Base-by-base conservation (phyloP, 2,888 invertebrate genomes). In the Ethmia dodecea region DNA sequence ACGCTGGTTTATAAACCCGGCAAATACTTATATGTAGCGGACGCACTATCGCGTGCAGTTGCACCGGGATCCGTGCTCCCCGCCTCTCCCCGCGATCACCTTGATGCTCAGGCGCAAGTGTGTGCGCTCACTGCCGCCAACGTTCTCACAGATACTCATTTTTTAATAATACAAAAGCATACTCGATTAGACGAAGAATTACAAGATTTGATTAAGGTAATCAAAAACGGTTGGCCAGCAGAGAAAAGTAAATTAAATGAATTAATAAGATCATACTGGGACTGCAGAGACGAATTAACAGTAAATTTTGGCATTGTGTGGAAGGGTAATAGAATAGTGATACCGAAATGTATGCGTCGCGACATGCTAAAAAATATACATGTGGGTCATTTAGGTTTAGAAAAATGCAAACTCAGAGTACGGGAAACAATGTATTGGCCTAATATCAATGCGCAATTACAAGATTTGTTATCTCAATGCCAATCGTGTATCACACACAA, bases 381-480 rank as follows among this genome's bases (percentile, higher is more conserved):
- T 33, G 14, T 39, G 5, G 45, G 44, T 9, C 45, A 49, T 31
- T 27, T 43, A 6, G 43, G 49, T 3, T 9, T 42, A 0, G 46
- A 44, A 18, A 50, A 46, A 37, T 40, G 40, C 12, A 38, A 38
- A 18, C 14, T 43, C 4, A 33, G 42, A 15, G 42, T 42, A 3
- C 20, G 42, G 2, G 46, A 46, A 32, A 35, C 38, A 13, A 40
- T 46, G 31, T 51, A 35, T 36, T 48, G 48, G 48, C 47, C 48
- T 1, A 35, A 37, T 32, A 45, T 47, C 15, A 41, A 33, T 10
- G 15, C 33, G 3, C 39, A 49, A 6, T 18, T 47, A 22, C 14
- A 38, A n/a, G 38, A 47, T 32, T 30, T n/a, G 4, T 29, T 22
- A n/a, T 38, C 26, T 9, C 28, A 39, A 9, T 47, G 47, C 29